Evolutionary conservation across 2,113 vertebrate species (phyloP), one percentile per base, ranked within the genome.

Genomic region (Platichthys flesus): DNA sequence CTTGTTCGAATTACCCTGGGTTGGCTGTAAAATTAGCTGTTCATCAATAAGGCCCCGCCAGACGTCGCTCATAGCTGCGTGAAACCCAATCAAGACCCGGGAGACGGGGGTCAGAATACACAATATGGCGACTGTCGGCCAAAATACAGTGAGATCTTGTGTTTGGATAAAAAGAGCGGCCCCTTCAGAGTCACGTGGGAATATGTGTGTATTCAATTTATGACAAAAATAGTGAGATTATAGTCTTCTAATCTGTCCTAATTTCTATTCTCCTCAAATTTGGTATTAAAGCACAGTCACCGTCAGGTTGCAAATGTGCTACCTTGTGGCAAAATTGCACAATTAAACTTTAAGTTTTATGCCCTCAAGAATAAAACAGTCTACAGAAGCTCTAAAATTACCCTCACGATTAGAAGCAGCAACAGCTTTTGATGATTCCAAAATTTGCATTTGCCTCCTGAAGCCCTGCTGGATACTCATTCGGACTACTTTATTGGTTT

Each of bases 21-120:
- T 58, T 72, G 47, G 55, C 31, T 69, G 81, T 77, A 90, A 93
- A 78, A 85, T 82, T 85, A 88, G 59, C 84, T 16, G 7, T 76
- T 89, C 62, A 84, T 93, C 92, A 90, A 58, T 91, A 92, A 79
- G 76, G 54, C 63, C 45, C 58, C 15, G 79, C 79, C 82, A 75
- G 74, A 71, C 70, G 76, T 71, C 65, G 71, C 79, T 85, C 74
- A 78, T 51, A 20, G 81, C 75, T 85, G 74, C 80, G 82, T 76
- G 86, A 81, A 94, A 93, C 81, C 72, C 74, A 85, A 91, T 93
- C 88, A 82, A 84, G 56, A 61, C 65, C 67, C 82, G 79, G 70
- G 87, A 90, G 87, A 88, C 68, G 52, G 63, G 87, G 89, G 81
- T 85, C 80, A 80, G 67, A 60, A 81, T 79, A 28, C 66, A 61